Evolutionary conservation across 2,113 vertebrate genomes (phyloP).

Genomic region (Cololabis saira): DNA sequence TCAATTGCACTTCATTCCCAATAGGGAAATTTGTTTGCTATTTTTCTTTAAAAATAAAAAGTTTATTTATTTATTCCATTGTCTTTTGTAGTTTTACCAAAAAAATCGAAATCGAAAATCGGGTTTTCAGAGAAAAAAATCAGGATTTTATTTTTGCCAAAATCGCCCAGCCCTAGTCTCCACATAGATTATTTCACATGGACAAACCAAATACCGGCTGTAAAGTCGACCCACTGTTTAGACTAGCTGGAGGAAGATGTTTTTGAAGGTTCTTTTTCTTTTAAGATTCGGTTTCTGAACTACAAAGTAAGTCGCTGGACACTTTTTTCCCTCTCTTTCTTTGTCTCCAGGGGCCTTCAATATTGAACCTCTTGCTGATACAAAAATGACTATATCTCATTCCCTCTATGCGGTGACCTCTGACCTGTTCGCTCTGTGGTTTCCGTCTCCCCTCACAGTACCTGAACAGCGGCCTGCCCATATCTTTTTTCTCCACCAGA

Average conservation of each 20-base stretch:
- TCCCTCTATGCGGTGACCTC: constrained; percentile 38
- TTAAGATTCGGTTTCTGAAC: constrained; percentile 11
- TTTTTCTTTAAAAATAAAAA: too few species aligned
- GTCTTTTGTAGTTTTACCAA: too few species aligned
- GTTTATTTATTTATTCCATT: too few species aligned
- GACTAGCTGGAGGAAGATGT: neutral
- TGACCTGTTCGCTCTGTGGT: constrained; percentile 40
- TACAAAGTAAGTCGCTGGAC: constrained; percentile 8
- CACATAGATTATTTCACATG: neutral
- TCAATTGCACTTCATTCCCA: too few species aligned
- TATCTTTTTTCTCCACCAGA: constrained; percentile 45
- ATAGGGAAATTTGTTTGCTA: too few species aligned
- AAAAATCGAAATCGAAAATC: too few species aligned
- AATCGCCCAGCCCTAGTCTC: too few species aligned
- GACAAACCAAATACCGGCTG: neutral
- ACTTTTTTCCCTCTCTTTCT: neutral
- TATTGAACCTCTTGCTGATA: constrained; percentile 17
- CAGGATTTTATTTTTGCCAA: too few species aligned
- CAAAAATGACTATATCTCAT: constrained; percentile 31
- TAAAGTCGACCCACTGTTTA: neutral
- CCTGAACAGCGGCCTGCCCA: constrained; percentile 50
- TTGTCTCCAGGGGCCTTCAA: neutral
- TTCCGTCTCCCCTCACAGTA: constrained; percentile 41
- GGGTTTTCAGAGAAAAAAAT: too few species aligned
- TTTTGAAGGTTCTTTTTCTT: constrained; percentile 7